Conservation (phyloP, 1,140 invertebrate genomes). For the Atta colombica region DNA sequence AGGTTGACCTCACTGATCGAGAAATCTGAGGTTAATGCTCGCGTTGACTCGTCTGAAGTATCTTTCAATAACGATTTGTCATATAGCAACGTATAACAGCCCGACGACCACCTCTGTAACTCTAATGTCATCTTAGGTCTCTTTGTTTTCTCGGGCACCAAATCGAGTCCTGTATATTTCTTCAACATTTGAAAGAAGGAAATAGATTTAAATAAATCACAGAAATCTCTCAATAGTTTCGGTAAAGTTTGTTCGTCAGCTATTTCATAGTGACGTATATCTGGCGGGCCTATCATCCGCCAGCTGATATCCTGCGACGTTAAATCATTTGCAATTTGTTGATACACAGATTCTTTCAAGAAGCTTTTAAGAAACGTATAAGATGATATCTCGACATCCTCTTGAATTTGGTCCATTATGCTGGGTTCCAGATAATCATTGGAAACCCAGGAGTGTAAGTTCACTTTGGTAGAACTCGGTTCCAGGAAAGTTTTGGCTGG, state of each 20-base stretch:
- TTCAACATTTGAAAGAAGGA: conserved; percentile 88
- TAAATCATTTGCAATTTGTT: conserved; percentile 85
- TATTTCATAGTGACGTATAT: conserved; percentile 89
- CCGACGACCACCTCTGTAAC: conserved; percentile 90
- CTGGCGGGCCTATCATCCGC: conserved; percentile 88
- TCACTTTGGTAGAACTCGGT: conserved; percentile 72
- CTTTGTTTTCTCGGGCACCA: conserved; percentile 78
- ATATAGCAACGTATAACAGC: conserved; percentile 88
- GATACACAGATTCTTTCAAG: conserved; percentile 85
- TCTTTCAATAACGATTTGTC: conserved; percentile 66
- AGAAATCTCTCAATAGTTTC: conserved; percentile 82
- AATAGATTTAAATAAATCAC: conserved; percentile 86
- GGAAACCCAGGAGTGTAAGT: conserved; percentile 85
- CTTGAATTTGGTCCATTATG: conserved; percentile 86
- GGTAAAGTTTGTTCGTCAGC: conserved; percentile 85
- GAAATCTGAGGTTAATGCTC: conserved; percentile 75
- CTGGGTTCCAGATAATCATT: conserved; percentile 85
- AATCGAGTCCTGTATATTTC: conserved; percentile 89
- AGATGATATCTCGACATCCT: conserved; percentile 88
- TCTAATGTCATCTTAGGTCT: conserved; percentile 87
- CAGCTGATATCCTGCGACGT: conserved; percentile 86
- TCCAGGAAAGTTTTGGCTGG: conserved; percentile 57
- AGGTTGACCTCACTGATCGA: conserved; percentile 79
- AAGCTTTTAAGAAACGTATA: conserved; percentile 88
- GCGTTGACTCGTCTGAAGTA: neutral